Base-by-base conservation (phyloP, 2,797 vertebrate species). In the Diceros bicornis region DNA sequence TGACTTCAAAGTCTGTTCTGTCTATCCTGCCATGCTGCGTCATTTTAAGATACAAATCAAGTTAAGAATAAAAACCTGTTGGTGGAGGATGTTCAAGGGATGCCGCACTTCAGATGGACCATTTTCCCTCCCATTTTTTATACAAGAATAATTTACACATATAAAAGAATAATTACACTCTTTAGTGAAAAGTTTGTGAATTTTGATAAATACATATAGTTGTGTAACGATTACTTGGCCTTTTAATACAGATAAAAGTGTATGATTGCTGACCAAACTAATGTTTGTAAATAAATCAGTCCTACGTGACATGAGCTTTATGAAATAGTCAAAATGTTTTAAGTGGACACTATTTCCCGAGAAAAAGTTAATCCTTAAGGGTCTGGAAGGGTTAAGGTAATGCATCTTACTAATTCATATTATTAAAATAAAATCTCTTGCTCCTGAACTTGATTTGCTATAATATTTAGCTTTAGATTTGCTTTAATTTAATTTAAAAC, bases 401-500 rank as follows among this genome's bases (percentile, higher is more conserved):
- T 52, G 4, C 55, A 13, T 57, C 72, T 62, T 74, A 34, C 18
- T 85, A 88, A 64, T 77, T 79, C 41, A 71, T 52, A 21, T 77
- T 94, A 78, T 68, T 75, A 52, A 90, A 62, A 79, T 90, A 72
- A 94, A 94, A 18, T n/a, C 12, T 88, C 57, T 96, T 90, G 52
- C 13, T 85, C 50, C 37, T 12, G 14, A 93, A 32, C 13, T 93
- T 87, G 57, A 79, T 82, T 64, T 82, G 7, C 55, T 86, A 2
- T 74, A 52, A 41, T 82, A 68, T 37, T 84, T 89, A 61, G 25
- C 25, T 94, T 78, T 84, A 85, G 34, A 12, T 52, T 95, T 78
- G n/a, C 41, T 92, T 93, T 79, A 62, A 59, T 96, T 68, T 91
- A 32, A 23, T 97, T 93, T 89, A 41, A 77, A 86, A 44, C 18